phyloP scores from a whole-genome alignment of 1,140 invertebrate species.

The Drosophila miranda region DNA sequence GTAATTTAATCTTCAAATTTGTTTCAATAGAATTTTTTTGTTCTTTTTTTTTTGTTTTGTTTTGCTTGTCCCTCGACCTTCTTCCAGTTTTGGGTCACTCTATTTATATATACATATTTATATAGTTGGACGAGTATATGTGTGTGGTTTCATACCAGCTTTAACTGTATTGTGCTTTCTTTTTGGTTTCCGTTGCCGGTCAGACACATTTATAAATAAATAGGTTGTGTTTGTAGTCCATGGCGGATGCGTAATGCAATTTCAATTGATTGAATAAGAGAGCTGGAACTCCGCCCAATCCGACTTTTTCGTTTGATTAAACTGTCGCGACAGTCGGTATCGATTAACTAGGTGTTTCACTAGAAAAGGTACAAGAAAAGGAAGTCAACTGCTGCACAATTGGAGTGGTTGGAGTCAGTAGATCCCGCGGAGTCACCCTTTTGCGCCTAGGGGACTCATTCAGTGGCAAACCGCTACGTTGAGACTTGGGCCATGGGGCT shows the following conservation, averaged over 20 bases:
- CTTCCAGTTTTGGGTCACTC: neutral
- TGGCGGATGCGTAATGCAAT: conserved; percentile 37
- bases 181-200: conserved; percentile 4
- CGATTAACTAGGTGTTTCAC: neutral
- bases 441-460: too few species aligned
- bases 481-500: too few species aligned
- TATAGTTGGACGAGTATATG: conserved; percentile 19
- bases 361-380: too few species aligned
- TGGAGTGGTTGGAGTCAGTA: too few species aligned
- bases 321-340: neutral
- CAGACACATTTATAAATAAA: too few species aligned
- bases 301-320: neutral
- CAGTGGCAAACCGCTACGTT: too few species aligned
- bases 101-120: conserved; percentile 39
- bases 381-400: too few species aligned
- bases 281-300: too few species aligned
- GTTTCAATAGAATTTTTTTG: conserved; percentile 42
- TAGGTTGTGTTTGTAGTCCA: neutral
- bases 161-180: neutral
- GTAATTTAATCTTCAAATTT: conserved; percentile 52
- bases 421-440: too few species aligned
- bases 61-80: neutral
- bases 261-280: neutral
- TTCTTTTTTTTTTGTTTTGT: neutral
- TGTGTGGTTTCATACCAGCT: conserved; percentile 10